Evolutionary conservation across 2,888 invertebrate species (phyloP), one percentile per base, ranked within the genome.

Genomic region (Morinoia aosen): DNA sequence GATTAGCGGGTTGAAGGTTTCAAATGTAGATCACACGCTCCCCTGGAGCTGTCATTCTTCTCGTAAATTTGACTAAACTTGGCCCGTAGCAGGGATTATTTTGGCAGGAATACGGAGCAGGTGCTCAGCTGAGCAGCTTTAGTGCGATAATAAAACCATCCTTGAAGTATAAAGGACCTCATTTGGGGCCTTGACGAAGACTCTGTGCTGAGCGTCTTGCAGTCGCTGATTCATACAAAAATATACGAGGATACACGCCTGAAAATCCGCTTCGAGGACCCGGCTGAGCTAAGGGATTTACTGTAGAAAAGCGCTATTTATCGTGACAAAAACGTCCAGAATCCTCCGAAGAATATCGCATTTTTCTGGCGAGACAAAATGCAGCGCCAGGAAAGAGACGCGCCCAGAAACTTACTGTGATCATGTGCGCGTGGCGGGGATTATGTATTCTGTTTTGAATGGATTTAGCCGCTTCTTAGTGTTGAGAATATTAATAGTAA

Each of bases 211-310:
- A 48, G 93, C 57, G 48, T 93, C 57, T 39, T 93, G 93, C 90
- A 90, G 39, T 90, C 90, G 40, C 93, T 33, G 57, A 57, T 93
- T 93, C 56, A 19, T 57, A 48, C 57, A 57, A 57, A 76, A 93
- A 93, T 93, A 57, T 93, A 93, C n/a, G 93, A 33, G 93, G 25
- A 93, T 57, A 56, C 48, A 93, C 93, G 57, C 48, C 48, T 93
- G 93, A 93, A 93, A 93, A 93, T 93, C 93, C 57, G 57, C 58
- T 33, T 25, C 93, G 40, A 57, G n/a, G 57, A 93, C 48, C 93
- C 93, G 93, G 16, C 93, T 93, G 93, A 93, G 93, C 93, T 93
- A 56, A 56, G 56, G 57, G 93, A 93, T 93, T 93, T 93, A 39
- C 57, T 56, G 57, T 57, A 57, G 93, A 93, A 93, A 93, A 93